Percentiles rank a stretch among this genome's conserved stretches.
Evolutionary conservation across 2,888 invertebrate genomes (phyloP).

Genomic region (Willowsia nigromaculata): DNA sequence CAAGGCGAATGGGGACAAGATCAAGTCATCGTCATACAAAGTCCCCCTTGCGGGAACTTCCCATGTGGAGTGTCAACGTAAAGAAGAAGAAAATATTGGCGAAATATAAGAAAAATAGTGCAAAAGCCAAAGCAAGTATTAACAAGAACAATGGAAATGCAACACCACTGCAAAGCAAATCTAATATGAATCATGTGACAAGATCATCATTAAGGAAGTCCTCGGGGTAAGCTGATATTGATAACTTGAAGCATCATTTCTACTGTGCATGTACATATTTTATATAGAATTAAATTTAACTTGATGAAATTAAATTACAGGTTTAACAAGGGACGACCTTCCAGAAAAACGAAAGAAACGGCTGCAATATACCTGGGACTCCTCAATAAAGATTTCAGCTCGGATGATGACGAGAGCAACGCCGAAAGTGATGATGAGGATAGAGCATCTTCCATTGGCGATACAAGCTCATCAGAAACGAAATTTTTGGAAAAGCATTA

Average conservation of each 20-base stretch:
- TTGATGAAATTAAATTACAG: background rate
- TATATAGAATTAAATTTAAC: too few relatives aligned
- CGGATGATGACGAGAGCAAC: constrained; percentile 83
- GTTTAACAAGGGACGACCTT: constrained; percentile 74
- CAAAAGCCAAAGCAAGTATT: constrained; percentile 55
- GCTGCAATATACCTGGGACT: constrained; percentile 88
- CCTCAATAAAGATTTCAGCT: constrained; percentile 85
- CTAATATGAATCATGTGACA: constrained; percentile 21
- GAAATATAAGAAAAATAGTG: constrained; percentile 62
- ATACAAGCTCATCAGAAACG: constrained; percentile 77
- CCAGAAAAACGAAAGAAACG: constrained; percentile 88
- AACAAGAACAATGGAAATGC: constrained; percentile 43
- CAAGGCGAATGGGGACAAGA: constrained; percentile 73
- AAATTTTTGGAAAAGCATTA: constrained; percentile 78
- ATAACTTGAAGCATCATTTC: too few relatives aligned
- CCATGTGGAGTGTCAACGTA: constrained; percentile 76
- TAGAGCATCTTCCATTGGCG: constrained; percentile 73
- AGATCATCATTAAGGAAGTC: constrained; percentile 55
- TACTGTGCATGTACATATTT: too few relatives aligned
- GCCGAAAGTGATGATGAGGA: constrained; percentile 82
- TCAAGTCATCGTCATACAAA: constrained; percentile 74
- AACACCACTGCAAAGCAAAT: background rate
- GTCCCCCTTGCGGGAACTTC: constrained; percentile 78
- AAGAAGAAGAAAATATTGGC: constrained; percentile 67
- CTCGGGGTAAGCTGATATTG: constrained; percentile 33